Conservation (phyloP, 2,797 vertebrate genomes). For the Sus cebifrons region DNA sequence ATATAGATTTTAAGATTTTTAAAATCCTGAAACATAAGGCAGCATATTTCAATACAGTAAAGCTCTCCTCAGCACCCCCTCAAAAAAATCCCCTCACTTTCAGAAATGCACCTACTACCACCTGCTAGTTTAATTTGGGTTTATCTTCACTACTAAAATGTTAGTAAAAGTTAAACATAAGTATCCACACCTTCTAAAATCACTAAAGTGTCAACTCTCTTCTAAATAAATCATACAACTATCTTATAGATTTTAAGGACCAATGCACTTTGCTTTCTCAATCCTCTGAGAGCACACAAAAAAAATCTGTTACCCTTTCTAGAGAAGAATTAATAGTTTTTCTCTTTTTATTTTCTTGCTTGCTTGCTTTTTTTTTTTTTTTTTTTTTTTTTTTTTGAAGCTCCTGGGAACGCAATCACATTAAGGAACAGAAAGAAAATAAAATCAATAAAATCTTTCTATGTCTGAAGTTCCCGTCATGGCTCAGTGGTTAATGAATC, state of each 20-base stretch:
- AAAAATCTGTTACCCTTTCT: conserved; percentile 89
- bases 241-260: conserved; percentile 85
- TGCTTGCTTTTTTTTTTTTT: conserved; percentile 45
- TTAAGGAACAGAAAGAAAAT: background rate
- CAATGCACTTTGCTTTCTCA: conserved; percentile 86
- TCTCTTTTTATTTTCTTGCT: conserved; percentile 55
- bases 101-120: conserved; percentile 73
- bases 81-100: conserved; percentile 66
- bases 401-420: background rate
- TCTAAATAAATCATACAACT: conserved; percentile 86
- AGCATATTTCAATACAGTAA: conserved; percentile 81
- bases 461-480: background rate
- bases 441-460: background rate
- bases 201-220: conserved; percentile 77
- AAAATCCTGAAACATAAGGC: conserved; percentile 82
- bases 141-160: conserved; percentile 81
- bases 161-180: conserved; percentile 77
- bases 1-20: conserved; percentile 83
- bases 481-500: too few species aligned
- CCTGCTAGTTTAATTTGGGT: conserved; percentile 73
- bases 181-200: conserved; percentile 73
- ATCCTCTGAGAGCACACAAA: conserved; percentile 84
- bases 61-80: background rate
- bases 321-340: conserved; percentile 80
- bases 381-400: conserved; percentile 27